Conservation (phyloP, 2,113 vertebrate species). For the Gallinago paraguaiae region DNA sequence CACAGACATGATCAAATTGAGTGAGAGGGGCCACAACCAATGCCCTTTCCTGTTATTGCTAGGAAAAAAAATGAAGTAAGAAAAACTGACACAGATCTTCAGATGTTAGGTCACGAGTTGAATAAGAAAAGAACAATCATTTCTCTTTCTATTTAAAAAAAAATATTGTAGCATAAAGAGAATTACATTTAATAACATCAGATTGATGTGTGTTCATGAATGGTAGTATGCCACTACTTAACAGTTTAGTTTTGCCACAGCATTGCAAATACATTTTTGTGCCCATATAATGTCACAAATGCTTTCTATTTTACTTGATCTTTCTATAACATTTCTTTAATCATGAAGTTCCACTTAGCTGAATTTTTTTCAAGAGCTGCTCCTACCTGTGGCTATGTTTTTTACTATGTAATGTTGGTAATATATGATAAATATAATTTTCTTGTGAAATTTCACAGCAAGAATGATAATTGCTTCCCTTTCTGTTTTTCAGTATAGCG, state of each 20-base stretch:
- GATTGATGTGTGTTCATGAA: neutral
- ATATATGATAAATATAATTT: neutral
- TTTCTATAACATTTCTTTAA: neutral
- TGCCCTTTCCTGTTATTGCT: neutral
- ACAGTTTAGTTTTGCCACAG: neutral
- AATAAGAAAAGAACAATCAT: neutral
- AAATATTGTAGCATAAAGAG: neutral
- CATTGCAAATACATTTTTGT: neutral
- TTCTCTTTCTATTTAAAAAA: neutral
- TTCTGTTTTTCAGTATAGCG: neutral
- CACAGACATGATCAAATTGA: fast-evolving
- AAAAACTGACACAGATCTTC: neutral
- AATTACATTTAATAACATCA: neutral
- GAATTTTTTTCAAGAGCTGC: neutral
- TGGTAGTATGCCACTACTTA: neutral
- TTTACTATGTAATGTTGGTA: neutral
- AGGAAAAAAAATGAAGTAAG: neutral
- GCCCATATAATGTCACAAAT: neutral
- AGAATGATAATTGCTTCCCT: neutral
- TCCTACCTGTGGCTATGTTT: neutral
- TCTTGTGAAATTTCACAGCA: neutral
- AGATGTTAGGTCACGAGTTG: neutral
- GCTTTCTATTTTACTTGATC: neutral
- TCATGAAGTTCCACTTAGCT: neutral
- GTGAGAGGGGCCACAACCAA: neutral